phyloP scores from a whole-genome alignment of 64 coral and sea anemone genomes.

The Stylophora pistillata region DNA sequence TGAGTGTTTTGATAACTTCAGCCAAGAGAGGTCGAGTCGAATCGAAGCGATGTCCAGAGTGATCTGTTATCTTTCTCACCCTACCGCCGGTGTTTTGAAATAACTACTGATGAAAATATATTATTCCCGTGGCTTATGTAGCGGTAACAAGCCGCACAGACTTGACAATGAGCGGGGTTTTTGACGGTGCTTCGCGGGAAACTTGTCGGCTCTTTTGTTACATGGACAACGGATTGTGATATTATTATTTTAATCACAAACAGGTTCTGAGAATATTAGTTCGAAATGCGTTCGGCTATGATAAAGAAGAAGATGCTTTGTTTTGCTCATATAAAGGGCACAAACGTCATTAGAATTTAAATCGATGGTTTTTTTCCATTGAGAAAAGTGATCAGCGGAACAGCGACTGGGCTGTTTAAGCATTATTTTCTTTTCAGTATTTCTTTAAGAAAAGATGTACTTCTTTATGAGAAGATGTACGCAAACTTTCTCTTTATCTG shows the following conservation, averaged over 20 bases:
- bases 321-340: neutral
- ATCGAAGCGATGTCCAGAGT: no score
- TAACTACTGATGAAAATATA: neutral
- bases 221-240: constrained; percentile 16
- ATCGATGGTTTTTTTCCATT: neutral
- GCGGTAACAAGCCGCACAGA: neutral
- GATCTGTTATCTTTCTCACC: no score
- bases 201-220: constrained; percentile 38
- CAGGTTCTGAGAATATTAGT: constrained; percentile 10
- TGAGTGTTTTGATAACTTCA: neutral
- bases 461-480: no score
- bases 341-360: neutral
- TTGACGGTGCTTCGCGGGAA: constrained; percentile 18
- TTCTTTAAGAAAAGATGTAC: no score
- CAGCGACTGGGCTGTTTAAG: no score
- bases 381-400: neutral
- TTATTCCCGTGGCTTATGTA: neutral
- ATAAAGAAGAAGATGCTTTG: constrained; percentile 3
- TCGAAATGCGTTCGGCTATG: neutral
- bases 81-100: neutral
- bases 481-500: no score
- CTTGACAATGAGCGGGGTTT: constrained; percentile 19
- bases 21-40: neutral
- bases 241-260: constrained; percentile 44
- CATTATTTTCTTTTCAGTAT: no score